Evolutionary conservation across 2,113 vertebrate species (phyloP).

Genomic region (Murina feae): DNA sequence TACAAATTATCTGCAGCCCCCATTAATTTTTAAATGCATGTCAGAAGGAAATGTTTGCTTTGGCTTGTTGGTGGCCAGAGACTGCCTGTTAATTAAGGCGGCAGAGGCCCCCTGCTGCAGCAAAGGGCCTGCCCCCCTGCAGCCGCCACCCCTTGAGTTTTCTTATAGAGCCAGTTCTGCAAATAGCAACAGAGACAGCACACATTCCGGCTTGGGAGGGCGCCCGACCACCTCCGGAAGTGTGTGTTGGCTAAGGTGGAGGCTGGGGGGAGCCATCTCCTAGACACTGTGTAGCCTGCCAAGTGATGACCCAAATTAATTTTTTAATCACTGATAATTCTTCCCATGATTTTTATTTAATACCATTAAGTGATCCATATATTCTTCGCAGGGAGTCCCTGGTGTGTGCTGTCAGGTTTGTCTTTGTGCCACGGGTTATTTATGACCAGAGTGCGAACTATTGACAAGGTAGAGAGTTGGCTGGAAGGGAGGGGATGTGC

Average conservation of each 20-base stretch:
- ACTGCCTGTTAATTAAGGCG: slow-evolving; percentile 39
- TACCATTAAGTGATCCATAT: neutral
- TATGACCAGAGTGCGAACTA: neutral
- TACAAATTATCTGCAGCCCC: slow-evolving; percentile 39
- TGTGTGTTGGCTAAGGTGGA: neutral
- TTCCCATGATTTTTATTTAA: slow-evolving; percentile 9
- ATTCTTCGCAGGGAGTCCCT: neutral
- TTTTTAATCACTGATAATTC: neutral
- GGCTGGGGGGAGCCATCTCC: neutral
- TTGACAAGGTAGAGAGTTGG: neutral
- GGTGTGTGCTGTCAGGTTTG: neutral
- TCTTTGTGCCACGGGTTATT: neutral
- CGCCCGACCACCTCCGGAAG: neutral
- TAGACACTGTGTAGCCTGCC: neutral
- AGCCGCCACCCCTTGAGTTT: neutral
- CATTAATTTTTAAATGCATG: slow-evolving; percentile 50
- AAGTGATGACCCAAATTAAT: neutral
- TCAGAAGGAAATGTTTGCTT: slow-evolving; percentile 58
- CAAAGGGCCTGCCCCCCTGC: neutral
- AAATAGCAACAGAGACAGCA: slow-evolving; percentile 18
- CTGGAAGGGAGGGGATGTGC: neutral
- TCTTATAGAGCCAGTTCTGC: slow-evolving; percentile 29
- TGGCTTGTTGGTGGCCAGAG: neutral
- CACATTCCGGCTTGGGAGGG: neutral
- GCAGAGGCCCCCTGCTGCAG: neutral